Conservation (phyloP, 2,888 invertebrate species). For the Silvanus unidentatus region DNA sequence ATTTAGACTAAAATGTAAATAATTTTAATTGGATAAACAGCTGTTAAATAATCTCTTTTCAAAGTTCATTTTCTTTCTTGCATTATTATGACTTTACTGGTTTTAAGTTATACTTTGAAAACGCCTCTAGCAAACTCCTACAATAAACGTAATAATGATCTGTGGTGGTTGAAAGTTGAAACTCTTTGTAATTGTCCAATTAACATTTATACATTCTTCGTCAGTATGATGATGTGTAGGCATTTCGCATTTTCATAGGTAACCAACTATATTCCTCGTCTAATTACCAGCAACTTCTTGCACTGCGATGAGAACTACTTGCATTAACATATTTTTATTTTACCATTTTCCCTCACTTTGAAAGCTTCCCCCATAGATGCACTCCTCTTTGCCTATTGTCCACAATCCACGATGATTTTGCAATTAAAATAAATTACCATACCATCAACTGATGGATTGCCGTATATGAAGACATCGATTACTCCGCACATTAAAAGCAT, state of each 20-base stretch:
- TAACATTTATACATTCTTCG: conserved; percentile 4
- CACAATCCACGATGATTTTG: no score
- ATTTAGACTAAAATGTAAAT: conserved; percentile 3
- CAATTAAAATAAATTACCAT: no score
- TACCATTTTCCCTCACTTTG: no score
- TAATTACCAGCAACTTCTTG: neutral
- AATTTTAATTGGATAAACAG: conserved; percentile 4
- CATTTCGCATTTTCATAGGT: no score
- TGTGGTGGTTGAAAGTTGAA: conserved; percentile 1
- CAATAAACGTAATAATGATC: neutral
- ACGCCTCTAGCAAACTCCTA: neutral
- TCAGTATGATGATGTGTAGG: no score
- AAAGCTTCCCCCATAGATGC: no score
- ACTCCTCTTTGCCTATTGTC: no score
- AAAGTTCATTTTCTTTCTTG: neutral
- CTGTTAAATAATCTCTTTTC: conserved; percentile 2
- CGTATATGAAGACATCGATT: no score
- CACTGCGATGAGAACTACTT: no score
- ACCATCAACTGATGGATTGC: no score
- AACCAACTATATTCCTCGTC: neutral
- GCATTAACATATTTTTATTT: no score
- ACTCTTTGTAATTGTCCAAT: conserved; percentile 7
- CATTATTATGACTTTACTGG: no score
- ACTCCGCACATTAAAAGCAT: neutral
- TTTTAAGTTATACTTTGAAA: neutral